Base-by-base conservation (phyloP, 2,797 vertebrate genomes). In the Loriculus beryllinus region DNA sequence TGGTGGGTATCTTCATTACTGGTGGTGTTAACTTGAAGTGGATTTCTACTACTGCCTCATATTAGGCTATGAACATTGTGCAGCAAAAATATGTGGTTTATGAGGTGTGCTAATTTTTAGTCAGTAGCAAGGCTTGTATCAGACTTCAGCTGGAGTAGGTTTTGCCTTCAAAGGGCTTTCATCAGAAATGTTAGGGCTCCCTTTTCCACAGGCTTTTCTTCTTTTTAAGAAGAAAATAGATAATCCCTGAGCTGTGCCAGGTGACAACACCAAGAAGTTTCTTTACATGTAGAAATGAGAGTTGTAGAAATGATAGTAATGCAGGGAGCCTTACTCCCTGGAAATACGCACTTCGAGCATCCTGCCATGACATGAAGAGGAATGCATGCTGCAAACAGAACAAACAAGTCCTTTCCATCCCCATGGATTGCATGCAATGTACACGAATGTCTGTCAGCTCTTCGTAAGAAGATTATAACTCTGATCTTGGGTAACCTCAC, bases 341-440 rank as follows among this genome's bases (percentile, higher is more conserved):
- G 72, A 95, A 96, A 69, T 76, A 79, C 3, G 79, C 26, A 60
- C 70, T 95, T 88, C 21, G 78, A 89, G 76, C 93, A 79, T 95
- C 95, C 93, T 96, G 95, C 92, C 89, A 64, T 91, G 89, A 95
- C 95, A 90, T 96, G 95, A 97, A 92, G 94, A 96, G 95, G 95
- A 96, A 96, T 94, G 94, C 51, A 26, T 90, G 85, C 91, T 94
- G 85, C 95, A 91, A 93, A 95, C 84, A 94, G 95, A 96, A 92
- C 93, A 88, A 96, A 95, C 95, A 96, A 95, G 92, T 94, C 95
- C 70, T 90, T 96, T 95, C 95, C 85, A 94, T 96, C 85, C 76
- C 63, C 9, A 1, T 83, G 70, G 89, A 93, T 96, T 95, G 91
- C 93, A 97, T 95, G 91, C 92, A 79, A 49, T 86, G 85, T 95